These are phyloP conservation scores for Bombus picipes DNA, from an alignment of 1,140 invertebrate species.

Conservation along the genomic window DNA sequence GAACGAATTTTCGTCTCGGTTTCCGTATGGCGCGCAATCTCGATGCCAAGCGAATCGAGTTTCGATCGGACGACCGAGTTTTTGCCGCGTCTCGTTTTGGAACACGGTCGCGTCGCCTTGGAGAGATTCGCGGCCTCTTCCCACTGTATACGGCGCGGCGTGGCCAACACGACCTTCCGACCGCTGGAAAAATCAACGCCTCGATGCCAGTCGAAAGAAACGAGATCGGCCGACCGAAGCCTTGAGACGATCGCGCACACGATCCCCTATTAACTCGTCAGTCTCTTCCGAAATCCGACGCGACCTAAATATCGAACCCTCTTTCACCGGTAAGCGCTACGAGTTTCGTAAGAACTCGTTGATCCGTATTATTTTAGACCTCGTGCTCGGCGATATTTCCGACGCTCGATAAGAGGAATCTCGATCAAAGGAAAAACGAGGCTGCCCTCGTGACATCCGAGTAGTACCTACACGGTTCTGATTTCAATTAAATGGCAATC, in stretches of 20 bases:
- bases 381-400: neutral
- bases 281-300: slow-evolving; percentile 58
- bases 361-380: neutral
- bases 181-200: slow-evolving; percentile 58
- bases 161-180: slow-evolving; percentile 47
- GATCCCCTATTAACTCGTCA: slow-evolving; percentile 69
- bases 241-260: slow-evolving; percentile 70
- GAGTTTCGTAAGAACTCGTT: neutral
- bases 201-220: slow-evolving; percentile 36
- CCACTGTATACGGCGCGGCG: slow-evolving; percentile 24
- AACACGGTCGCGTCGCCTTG: slow-evolving; percentile 52
- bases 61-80: slow-evolving; percentile 3
- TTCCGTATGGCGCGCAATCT: neutral
- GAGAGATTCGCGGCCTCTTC: slow-evolving; percentile 55
- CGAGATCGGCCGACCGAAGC: slow-evolving; percentile 44
- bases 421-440: neutral
- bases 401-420: neutral
- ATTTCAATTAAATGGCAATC: slow-evolving; percentile 38
- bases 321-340: neutral
- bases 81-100: slow-evolving; percentile 16
- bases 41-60: neutral
- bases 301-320: slow-evolving; percentile 31
- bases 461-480: neutral
- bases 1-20: neutral
- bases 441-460: no score